These are phyloP conservation scores for Biston betularia DNA, from an alignment of 2,888 invertebrate species.

Conservation along the genomic window DNA sequence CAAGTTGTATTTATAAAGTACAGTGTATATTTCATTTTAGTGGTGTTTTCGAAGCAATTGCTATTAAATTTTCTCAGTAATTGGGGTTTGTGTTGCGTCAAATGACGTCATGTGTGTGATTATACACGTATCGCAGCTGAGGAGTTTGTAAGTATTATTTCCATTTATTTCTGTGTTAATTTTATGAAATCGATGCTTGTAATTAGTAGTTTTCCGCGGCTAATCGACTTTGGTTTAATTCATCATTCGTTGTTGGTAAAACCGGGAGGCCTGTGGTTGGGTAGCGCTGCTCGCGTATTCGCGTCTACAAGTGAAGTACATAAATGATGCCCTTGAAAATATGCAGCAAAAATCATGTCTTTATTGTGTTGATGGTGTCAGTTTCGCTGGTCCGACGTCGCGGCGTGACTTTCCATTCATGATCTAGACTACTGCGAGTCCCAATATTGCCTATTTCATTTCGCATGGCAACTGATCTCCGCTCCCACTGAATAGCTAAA, in stretches of 20 bases:
- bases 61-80: slow-evolving; percentile 82
- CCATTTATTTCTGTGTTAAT: slow-evolving; percentile 79
- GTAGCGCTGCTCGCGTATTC: slow-evolving; percentile 47
- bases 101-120: slow-evolving; percentile 87
- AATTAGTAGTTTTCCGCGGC: slow-evolving; percentile 61
- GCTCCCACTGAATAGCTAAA: slow-evolving; percentile 69
- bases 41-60: slow-evolving; percentile 73
- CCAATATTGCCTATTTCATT: slow-evolving; percentile 48
- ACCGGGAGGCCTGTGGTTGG: slow-evolving; percentile 46
- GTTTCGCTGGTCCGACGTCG: slow-evolving; percentile 53
- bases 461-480: slow-evolving; percentile 71
- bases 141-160: slow-evolving; percentile 85
- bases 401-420: slow-evolving; percentile 65
- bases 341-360: slow-evolving; percentile 82
- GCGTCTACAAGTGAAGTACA: slow-evolving; percentile 52
- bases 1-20: slow-evolving; percentile 76
- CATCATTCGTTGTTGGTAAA: slow-evolving; percentile 68
- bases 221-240: slow-evolving; percentile 72
- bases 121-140: slow-evolving; percentile 84
- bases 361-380: slow-evolving; percentile 62
- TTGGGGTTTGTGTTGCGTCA: slow-evolving; percentile 84
- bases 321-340: slow-evolving; percentile 84
- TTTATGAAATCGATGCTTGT: slow-evolving; percentile 63
- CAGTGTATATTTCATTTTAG: slow-evolving; percentile 75
- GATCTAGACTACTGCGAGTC: slow-evolving; percentile 53